Percentiles rank a stretch among this genome's conserved stretches.
phyloP scores from a whole-genome alignment of 1,140 invertebrate species.

The Mycetomoellerius zeteki region DNA sequence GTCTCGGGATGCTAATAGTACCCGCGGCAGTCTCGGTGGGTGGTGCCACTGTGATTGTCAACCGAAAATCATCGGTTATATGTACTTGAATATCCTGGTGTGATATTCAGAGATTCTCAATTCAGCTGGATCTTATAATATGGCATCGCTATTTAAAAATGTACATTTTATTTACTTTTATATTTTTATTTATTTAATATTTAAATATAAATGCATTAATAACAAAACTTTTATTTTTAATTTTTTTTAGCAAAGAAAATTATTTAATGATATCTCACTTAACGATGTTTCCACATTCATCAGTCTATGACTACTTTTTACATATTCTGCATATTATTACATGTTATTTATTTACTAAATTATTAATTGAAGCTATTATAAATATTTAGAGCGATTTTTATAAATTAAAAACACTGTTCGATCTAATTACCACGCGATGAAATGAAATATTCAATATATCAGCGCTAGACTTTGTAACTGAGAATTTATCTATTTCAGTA shows the following conservation, averaged over 20 bases:
- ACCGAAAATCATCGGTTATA: conserved; percentile 44
- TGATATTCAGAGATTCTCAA: background rate
- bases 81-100: background rate
- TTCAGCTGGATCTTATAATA: background rate
- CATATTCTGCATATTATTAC: background rate
- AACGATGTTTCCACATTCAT: background rate
- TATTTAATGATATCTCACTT: background rate
- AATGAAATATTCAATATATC: conserved; percentile 15
- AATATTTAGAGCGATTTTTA: background rate
- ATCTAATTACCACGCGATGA: background rate
- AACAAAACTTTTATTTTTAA: background rate
- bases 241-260: background rate
- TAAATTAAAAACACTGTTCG: background rate
- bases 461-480: background rate
- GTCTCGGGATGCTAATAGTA: conserved; percentile 79
- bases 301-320: background rate
- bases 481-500: conserved; percentile 30
- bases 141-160: background rate
- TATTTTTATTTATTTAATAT: background rate
- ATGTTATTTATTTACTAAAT: background rate
- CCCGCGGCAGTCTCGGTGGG: conserved; percentile 77
- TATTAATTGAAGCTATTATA: background rate
- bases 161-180: background rate
- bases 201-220: background rate
- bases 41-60: conserved; percentile 74